Conservation (phyloP, 2,797 vertebrate genomes). For the Fratercula arctica region DNA sequence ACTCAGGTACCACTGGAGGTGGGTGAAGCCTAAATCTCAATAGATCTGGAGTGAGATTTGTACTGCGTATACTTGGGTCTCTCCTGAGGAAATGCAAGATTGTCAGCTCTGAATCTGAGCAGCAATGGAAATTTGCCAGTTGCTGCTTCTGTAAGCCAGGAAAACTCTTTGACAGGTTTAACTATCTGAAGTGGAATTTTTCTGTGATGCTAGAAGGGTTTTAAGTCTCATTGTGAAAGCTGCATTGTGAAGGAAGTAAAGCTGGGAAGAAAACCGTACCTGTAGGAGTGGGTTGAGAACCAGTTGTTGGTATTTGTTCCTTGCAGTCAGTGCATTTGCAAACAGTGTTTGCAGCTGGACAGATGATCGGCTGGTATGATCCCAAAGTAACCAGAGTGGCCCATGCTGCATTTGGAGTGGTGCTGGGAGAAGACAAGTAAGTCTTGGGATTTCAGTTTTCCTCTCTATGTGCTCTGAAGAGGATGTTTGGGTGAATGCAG, state of each 20-base stretch:
- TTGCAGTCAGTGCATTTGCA: slow-evolving; percentile 89
- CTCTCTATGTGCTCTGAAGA: not conserved
- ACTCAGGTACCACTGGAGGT: not conserved
- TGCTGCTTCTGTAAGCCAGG: not conserved
- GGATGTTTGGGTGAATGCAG: not conserved
- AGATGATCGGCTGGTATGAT: slow-evolving; percentile 94
- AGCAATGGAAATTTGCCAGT: not conserved
- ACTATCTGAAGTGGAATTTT: not conserved
- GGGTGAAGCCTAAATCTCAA: not conserved
- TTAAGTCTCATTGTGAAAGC: not conserved
- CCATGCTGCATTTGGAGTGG: slow-evolving; percentile 94
- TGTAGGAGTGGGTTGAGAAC: not conserved
- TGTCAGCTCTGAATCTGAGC: not conserved
- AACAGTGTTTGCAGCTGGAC: slow-evolving; percentile 88
- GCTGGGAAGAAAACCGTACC: not conserved
- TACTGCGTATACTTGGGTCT: not conserved
- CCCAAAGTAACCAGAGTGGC: slow-evolving; percentile 88
- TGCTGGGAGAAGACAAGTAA: slow-evolving; percentile 92
- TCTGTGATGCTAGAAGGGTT: not conserved
- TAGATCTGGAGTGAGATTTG: not conserved
- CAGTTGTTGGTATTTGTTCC: not conserved
- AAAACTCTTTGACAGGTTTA: not conserved
- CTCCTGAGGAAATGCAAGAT: not conserved
- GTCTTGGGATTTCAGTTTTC: slow-evolving; percentile 17
- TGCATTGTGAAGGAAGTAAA: not conserved